A percentile compares a stretch with the other conserved stretches of the same genome.
phyloP scores from a whole-genome alignment of 2,888 invertebrate species.

The Drosophila anomelani region DNA sequence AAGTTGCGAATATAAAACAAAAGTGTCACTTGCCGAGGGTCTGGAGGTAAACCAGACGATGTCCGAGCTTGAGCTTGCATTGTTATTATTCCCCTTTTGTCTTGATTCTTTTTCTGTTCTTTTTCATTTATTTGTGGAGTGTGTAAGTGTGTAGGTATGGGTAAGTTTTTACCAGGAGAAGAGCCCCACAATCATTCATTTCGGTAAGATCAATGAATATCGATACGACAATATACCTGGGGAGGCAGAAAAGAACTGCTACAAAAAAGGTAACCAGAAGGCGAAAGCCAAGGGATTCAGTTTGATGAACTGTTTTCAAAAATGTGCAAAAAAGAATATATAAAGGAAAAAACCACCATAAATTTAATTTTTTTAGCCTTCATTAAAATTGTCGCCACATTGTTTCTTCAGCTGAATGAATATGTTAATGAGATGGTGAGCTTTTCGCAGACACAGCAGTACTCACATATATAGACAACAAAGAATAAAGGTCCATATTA shows the following conservation, averaged over 20 bases:
- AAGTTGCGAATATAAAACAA: slow-evolving; percentile 80
- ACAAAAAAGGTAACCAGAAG: slow-evolving; percentile 64
- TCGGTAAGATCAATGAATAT: slow-evolving; percentile 77
- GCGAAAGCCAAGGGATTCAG: slow-evolving; percentile 38
- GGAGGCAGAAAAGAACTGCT: slow-evolving; percentile 51
- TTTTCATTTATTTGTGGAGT: slow-evolving; percentile 30
- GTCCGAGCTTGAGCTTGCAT: slow-evolving; percentile 60
- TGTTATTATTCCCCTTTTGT: slow-evolving; percentile 61
- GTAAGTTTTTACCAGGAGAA: slow-evolving; percentile 37
- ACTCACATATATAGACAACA: not conserved
- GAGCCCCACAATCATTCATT: slow-evolving; percentile 76
- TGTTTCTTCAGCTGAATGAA: slow-evolving; percentile 63
- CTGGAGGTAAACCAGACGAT: slow-evolving; percentile 42
- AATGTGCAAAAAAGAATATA: slow-evolving; percentile 45
- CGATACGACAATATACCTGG: slow-evolving; percentile 70
- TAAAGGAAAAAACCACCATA: slow-evolving; percentile 49
- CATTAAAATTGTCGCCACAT: slow-evolving; percentile 77
- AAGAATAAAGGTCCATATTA: not conserved
- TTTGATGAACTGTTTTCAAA: slow-evolving; percentile 78
- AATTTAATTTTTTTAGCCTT: slow-evolving; percentile 65
- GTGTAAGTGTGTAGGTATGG: slow-evolving; percentile 18
- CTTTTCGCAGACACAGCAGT: slow-evolving; percentile 2
- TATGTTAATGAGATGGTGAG: slow-evolving; percentile 69
- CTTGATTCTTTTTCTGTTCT: slow-evolving; percentile 36
- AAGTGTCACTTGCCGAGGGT: slow-evolving; percentile 77